Evolutionary conservation across 2,113 vertebrate genomes (phyloP).

Genomic region (Labrus mixtus): DNA sequence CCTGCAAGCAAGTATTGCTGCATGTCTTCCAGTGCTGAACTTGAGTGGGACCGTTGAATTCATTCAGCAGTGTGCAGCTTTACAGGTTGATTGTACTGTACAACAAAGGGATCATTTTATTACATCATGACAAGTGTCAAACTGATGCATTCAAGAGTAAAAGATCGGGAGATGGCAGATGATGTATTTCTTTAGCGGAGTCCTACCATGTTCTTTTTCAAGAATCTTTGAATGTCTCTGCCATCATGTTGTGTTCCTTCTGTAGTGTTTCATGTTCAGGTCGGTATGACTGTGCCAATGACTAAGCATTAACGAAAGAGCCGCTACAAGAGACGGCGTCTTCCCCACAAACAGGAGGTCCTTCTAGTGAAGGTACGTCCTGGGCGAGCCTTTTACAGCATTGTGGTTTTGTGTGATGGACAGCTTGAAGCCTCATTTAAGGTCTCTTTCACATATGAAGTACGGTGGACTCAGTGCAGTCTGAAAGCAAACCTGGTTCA

Average conservation of each 20-base stretch:
- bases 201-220: not conserved
- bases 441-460: no score
- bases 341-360: not conserved
- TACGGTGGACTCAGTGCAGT: no score
- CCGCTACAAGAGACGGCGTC: not conserved
- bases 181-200: not conserved
- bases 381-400: not conserved
- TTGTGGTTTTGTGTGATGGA: not conserved
- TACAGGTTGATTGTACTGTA: not conserved
- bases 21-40: not conserved
- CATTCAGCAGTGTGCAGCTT: no score
- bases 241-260: constrained; percentile 1
- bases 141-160: not conserved
- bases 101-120: not conserved
- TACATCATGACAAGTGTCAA: not conserved
- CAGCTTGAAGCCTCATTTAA: not conserved
- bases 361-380: not conserved
- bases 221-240: not conserved
- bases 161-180: no score
- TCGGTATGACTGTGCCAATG: constrained; percentile 20
- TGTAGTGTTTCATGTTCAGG: constrained; percentile 6
- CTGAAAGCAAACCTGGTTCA: no score
- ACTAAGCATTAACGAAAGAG: constrained; percentile 10
- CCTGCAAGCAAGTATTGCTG: not conserved
- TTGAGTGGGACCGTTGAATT: not conserved